Evolutionary conservation across 2,797 vertebrate species (phyloP).

Genomic region (Schizopygopsis malacanthus): DNA sequence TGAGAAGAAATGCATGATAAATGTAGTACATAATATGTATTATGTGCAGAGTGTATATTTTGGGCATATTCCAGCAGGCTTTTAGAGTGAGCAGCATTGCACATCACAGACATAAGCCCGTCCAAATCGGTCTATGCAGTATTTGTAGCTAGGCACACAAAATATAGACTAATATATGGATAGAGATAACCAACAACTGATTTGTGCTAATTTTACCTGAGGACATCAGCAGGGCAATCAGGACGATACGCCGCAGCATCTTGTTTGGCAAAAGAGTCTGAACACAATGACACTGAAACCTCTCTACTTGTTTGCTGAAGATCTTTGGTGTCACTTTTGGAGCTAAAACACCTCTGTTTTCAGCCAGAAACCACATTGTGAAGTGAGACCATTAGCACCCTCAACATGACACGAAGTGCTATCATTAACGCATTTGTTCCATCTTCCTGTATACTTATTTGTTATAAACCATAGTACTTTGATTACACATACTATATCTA

Average conservation of each 20-base stretch:
- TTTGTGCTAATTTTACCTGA: neutral
- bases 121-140: neutral
- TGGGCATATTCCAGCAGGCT: neutral
- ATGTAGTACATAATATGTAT: neutral
- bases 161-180: neutral
- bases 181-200: neutral
- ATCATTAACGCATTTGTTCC: too few species aligned
- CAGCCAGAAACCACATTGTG: neutral
- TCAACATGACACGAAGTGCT: neutral
- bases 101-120: neutral
- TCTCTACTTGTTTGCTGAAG: neutral
- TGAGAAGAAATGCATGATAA: neutral
- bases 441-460: neutral
- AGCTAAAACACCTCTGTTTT: neutral
- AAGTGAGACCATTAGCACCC: neutral
- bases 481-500: neutral
- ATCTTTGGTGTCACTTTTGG: neutral
- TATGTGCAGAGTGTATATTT: neutral
- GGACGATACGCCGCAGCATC: neutral
- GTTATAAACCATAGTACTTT: neutral
- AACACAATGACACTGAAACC: neutral
- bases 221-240: slow-evolving; percentile 1
- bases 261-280: neutral
- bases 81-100: neutral
- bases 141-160: slow-evolving; percentile 19